Evolutionary conservation across 2,797 vertebrate species (phyloP).

Genomic region (Microctenopoma lineatum): DNA sequence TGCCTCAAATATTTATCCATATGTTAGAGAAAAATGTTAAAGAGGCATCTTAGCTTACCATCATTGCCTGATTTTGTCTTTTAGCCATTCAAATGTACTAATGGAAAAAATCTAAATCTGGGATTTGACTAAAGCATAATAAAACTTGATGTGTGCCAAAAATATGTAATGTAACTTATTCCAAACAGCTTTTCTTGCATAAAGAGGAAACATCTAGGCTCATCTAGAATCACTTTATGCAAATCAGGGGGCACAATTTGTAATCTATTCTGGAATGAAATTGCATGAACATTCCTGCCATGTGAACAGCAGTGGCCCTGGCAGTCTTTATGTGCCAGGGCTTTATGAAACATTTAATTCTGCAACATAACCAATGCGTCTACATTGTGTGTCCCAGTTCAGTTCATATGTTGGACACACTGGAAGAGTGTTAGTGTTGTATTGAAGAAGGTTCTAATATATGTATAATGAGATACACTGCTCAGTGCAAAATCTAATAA

Average conservation of each 20-base stretch:
- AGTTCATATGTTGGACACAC: background rate
- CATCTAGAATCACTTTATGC: constrained; percentile 15
- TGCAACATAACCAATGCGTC: background rate
- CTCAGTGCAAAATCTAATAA: too few relatives aligned
- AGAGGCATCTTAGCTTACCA: background rate
- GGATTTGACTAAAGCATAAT: background rate
- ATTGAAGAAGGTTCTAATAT: too few relatives aligned
- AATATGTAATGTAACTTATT: background rate
- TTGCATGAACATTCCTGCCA: background rate
- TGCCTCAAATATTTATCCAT: background rate
- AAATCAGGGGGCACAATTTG: constrained; percentile 12
- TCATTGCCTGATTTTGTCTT: background rate
- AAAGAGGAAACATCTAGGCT: constrained; percentile 1
- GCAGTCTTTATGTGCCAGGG: too few relatives aligned
- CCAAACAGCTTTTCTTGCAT: background rate
- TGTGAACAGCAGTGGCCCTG: background rate
- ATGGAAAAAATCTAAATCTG: background rate
- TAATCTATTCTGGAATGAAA: constrained; percentile 11
- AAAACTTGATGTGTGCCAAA: background rate
- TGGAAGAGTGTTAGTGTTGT: too few relatives aligned
- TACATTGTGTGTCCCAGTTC: background rate
- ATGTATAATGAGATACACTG: too few relatives aligned
- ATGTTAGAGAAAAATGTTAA: background rate
- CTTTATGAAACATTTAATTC: background rate
- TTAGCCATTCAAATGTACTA: background rate